Conservation (phyloP, 2,888 invertebrate genomes). For the Drosophila subsilvestris region DNA sequence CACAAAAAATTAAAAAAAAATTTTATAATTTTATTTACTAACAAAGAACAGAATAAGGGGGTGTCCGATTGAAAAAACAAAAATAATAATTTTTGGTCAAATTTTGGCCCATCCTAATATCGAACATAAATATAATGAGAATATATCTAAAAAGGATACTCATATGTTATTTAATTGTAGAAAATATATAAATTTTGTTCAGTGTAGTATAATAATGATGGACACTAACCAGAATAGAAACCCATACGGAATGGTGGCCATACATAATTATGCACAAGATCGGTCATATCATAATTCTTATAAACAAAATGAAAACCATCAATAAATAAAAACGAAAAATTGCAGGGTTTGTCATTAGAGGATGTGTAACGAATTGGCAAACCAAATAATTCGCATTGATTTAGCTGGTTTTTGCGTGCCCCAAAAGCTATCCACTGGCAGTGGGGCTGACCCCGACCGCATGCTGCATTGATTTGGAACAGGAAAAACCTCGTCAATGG, state of each 20-base stretch:
- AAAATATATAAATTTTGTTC: background rate
- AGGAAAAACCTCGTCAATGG: conserved; percentile 55
- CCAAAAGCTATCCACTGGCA: background rate
- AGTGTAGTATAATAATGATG: conserved; percentile 50
- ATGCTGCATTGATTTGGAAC: conserved; percentile 70
- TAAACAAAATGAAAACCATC: background rate
- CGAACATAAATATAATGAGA: conserved; percentile 17
- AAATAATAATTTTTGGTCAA: no score
- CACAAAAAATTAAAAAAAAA: no score
- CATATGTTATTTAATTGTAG: no score
- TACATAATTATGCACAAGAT: conserved; percentile 65
- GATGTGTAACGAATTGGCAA: conserved; percentile 78
- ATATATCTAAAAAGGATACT: conserved; percentile 26
- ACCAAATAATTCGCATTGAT: conserved; percentile 80
- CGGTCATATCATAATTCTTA: conserved; percentile 29
- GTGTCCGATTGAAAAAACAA: no score
- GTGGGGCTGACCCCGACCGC: conserved; percentile 44
- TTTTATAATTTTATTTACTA: no score
- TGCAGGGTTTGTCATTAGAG: conserved; percentile 69
- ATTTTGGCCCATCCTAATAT: no score
- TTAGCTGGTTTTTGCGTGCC: conserved; percentile 66
- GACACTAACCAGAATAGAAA: conserved; percentile 56
- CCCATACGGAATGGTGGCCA: conserved; percentile 34
- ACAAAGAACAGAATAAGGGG: no score
- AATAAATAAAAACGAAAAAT: conserved; percentile 26